Evolutionary conservation across 2,888 invertebrate genomes (phyloP).

Genomic region (Cephus spinipes): DNA sequence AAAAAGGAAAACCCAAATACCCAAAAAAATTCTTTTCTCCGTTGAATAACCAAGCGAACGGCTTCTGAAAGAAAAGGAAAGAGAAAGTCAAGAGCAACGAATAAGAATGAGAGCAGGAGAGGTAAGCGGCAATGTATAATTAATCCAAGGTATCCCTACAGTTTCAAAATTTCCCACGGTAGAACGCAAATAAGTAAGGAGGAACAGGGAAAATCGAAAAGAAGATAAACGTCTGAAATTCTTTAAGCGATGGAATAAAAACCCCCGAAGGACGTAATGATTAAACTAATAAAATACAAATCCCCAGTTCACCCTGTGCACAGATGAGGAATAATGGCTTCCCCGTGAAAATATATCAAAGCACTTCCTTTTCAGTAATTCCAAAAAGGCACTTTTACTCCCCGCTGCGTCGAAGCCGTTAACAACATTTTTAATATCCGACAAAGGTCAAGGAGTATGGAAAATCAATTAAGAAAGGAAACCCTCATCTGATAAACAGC

Average conservation of each 20-base stretch:
- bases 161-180: not conserved
- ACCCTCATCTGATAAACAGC: too few relatives aligned
- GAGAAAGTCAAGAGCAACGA: not conserved
- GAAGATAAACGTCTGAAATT: not conserved
- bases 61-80: not conserved
- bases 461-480: too few relatives aligned
- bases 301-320: too few relatives aligned
- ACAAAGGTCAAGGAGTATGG: too few relatives aligned
- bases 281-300: not conserved
- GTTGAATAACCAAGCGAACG: not conserved
- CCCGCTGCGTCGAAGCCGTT: not conserved
- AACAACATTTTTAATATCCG: not conserved
- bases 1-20: not conserved
- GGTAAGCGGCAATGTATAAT: too few relatives aligned
- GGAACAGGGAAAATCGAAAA: too few relatives aligned
- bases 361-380: too few relatives aligned
- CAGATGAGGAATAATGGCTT: too few relatives aligned
- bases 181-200: not conserved
- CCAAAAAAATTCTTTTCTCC: not conserved
- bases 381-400: too few relatives aligned
- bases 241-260: not conserved
- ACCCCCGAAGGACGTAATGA: not conserved
- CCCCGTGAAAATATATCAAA: too few relatives aligned
- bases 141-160: too few relatives aligned
- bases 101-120: not conserved